Evolutionary conservation across 92 coral and sea anemone species (phyloP), one percentile per base, ranked within the genome.

Genomic region (Phenganax marumi): DNA sequence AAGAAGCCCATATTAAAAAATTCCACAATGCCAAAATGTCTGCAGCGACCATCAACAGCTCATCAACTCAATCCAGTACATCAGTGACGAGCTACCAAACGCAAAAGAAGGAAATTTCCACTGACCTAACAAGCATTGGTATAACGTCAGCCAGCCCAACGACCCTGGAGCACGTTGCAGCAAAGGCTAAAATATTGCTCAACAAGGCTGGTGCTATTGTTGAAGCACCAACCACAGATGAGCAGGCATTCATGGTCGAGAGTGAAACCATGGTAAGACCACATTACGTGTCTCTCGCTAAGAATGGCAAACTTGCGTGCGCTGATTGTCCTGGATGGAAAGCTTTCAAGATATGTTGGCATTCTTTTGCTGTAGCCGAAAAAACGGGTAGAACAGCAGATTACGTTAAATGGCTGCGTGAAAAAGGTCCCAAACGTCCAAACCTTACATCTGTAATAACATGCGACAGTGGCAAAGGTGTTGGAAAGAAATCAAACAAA

Each of bases 121-220:
- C 46, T 68, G 73, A 24, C 73, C 10, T n/a, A n/a, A n/a, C n/a
- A n/a, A n/a, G n/a, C n/a, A 47, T 68, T 68, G 73, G 24, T 68
- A 26, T 68, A 24, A 13, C 9, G 14, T 7, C n/a, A n/a, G n/a
- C n/a, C n/a, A n/a, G n/a, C n/a, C n/a, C n/a, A n/a, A n/a, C n/a
- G n/a, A 24, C 24, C 18, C 50, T 7, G 18, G 64, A 57, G 64
- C 18, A 17, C 18, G 18, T 57, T 12, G 14, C 21, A 22, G 6
- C 12, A 22, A 57, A 57, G 64, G 64, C 64, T 5, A 22, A 57
- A 68, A 24, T 4, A 9, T 9, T 68, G 6, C 24, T 68, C 13
- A 68, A 24, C 46, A 68, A 68, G 12, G 73, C 18, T 68, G 21
- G 6, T 68, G 73, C 73, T 9, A 68, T 68, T 22, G 73, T 68